Conservation (phyloP, 1,140 invertebrate species). For the Bombus polaris region DNA sequence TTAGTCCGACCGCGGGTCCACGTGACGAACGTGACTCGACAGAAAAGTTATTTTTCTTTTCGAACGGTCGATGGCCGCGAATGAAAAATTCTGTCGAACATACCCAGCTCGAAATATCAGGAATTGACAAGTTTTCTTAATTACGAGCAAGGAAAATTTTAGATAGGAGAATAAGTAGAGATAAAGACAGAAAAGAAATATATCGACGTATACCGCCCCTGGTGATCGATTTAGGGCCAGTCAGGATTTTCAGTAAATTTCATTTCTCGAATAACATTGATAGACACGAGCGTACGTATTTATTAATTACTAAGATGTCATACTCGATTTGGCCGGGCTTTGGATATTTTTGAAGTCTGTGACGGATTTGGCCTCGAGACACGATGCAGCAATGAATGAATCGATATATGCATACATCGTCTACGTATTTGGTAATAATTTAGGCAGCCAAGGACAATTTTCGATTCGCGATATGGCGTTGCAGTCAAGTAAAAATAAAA, state of each 20-base stretch:
- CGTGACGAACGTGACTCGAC: slow-evolving; percentile 4
- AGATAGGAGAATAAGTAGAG: not conserved
- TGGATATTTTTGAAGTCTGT: too few relatives aligned
- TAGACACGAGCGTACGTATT: not conserved
- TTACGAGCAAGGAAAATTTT: not conserved
- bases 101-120: slow-evolving; percentile 15
- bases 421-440: too few relatives aligned
- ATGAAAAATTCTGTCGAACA: slow-evolving; percentile 14
- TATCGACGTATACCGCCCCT: not conserved
- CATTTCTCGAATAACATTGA: not conserved
- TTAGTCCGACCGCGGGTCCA: slow-evolving; percentile 18
- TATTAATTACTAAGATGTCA: not conserved
- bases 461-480: too few relatives aligned
- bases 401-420: too few relatives aligned
- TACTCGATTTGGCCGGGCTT: not conserved
- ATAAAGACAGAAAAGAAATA: not conserved
- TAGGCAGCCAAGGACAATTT: too few relatives aligned
- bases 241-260: not conserved
- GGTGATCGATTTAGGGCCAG: not conserved
- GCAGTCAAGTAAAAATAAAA: too few relatives aligned
- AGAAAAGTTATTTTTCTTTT: slow-evolving; percentile 21
- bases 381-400: too few relatives aligned
- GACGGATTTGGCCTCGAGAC: too few relatives aligned
- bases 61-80: not conserved
- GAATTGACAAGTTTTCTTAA: slow-evolving; percentile 11